These are phyloP conservation scores for Cinclus cinclus DNA, from an alignment of 2,113 vertebrate species.

Conservation along the genomic window DNA sequence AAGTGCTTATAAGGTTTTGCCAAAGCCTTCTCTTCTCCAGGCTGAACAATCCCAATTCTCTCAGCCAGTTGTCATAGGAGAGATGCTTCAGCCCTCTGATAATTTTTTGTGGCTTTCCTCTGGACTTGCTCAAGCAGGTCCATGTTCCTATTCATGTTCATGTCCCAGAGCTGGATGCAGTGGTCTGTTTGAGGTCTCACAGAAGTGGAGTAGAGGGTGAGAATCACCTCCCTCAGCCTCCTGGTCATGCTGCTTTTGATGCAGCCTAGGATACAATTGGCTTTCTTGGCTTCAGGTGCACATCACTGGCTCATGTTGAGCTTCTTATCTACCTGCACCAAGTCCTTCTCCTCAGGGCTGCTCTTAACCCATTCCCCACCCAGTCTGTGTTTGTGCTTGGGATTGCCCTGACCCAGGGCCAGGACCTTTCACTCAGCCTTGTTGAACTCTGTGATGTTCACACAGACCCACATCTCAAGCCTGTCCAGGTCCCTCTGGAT, in stretches of 20 bases:
- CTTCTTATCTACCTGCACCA: neutral
- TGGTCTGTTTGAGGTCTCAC: fast-evolving
- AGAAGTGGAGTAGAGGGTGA: neutral
- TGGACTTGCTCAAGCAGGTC: neutral
- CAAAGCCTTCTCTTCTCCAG: neutral
- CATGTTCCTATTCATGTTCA: fast-evolving
- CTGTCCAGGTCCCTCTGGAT: neutral
- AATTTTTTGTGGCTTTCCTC: neutral
- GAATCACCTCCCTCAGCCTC: neutral
- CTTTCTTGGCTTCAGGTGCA: neutral
- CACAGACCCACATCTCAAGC: neutral
- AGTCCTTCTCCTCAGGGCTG: neutral
- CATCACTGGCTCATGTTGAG: neutral
- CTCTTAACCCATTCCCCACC: neutral
- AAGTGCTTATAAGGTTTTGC: neutral
- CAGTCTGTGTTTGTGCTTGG: neutral
- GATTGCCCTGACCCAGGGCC: fast-evolving
- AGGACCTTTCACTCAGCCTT: neutral
- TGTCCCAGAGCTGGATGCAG: neutral
- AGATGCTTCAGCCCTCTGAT: neutral
- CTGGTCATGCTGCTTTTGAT: neutral
- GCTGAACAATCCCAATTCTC: neutral
- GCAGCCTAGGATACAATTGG: neutral
- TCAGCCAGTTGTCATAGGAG: neutral
- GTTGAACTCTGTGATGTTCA: neutral